Conservation (phyloP, 2,797 vertebrate genomes). For the Nothura maculosa region DNA sequence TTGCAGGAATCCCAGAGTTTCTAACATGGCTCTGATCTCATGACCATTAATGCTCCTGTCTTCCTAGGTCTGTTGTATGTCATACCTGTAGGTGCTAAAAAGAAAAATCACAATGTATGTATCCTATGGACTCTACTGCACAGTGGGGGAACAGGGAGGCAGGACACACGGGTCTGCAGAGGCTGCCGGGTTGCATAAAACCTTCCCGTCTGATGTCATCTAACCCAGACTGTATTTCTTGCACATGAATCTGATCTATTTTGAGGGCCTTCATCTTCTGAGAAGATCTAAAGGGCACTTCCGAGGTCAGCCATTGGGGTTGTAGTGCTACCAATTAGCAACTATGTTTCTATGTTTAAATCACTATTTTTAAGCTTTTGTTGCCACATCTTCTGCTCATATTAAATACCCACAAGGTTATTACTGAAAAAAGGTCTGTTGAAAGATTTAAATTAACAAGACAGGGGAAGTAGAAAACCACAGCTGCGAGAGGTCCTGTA, state of each 20-base stretch:
- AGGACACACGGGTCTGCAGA: background rate
- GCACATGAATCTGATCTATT: background rate
- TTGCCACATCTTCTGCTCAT: background rate
- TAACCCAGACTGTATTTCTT: background rate
- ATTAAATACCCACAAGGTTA: background rate
- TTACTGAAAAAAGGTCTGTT: background rate
- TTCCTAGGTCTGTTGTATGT: background rate
- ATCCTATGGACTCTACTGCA: background rate
- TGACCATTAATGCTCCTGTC: background rate
- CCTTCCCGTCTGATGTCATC: background rate
- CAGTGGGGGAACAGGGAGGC: background rate
- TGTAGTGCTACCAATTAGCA: background rate
- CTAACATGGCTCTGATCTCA: background rate
- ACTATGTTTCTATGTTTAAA: background rate
- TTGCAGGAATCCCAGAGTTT: background rate
- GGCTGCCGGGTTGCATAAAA: background rate
- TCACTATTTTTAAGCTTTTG: background rate
- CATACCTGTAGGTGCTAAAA: background rate
- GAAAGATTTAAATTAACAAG: constrained; percentile 32
- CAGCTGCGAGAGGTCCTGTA: background rate
- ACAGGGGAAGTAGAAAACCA: background rate
- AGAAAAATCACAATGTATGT: background rate
- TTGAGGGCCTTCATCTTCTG: background rate
- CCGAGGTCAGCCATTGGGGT: background rate
- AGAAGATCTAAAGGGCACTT: background rate